Evolutionary conservation across 2,113 vertebrate genomes (phyloP), one percentile per base, ranked within the genome.

Genomic region (Setophaga coronata): DNA sequence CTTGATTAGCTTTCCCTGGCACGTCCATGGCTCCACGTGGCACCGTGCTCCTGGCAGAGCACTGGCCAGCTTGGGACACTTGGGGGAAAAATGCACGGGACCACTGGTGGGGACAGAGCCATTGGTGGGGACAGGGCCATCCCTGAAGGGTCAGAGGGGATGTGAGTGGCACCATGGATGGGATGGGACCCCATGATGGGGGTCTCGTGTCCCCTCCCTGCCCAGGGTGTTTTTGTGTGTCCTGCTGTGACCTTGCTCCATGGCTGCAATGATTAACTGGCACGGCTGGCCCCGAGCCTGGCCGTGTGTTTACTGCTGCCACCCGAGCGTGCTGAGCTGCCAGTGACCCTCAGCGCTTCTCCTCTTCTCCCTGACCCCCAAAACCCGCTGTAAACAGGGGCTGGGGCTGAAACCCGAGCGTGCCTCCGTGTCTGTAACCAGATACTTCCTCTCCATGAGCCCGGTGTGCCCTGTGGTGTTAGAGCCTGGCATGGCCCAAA

Each of bases 161-260:
- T 2, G 8, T 14, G 36, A 53, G 53, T 1, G 15, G n/a, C 9
- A 5, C 20, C 20, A 0, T 0, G n/a, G 36, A 24, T 14, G 31
- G 66, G 31, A 20, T 34, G 20, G n/a, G 61, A 31, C 18, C 26
- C 77, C 1, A 0, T 0, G 29, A 42, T 11, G 61, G 42, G 18
- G 7, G 4, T 28, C 14, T 71, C 1, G 8, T 0, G 3, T 10
- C 4, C 50, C n/a, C 48, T 13, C 24, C 4, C 26, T 14, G 29
- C 47, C 34, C 2, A 0, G 62, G 36, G 28, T 69, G 87, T 62
- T 86, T 90, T 67, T 3, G 16, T 3, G 16, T 88, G 76, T 64
- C 82, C 90, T 3, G 14, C 82, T 15, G 6, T 28, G 85, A 85
- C 25, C 74, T 31, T 4, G 3, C 40, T 64, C 95, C 58, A 1